Evolutionary conservation across 2,888 invertebrate genomes (phyloP), one percentile per base, ranked within the genome.

Genomic region (Volucella inanis): DNA sequence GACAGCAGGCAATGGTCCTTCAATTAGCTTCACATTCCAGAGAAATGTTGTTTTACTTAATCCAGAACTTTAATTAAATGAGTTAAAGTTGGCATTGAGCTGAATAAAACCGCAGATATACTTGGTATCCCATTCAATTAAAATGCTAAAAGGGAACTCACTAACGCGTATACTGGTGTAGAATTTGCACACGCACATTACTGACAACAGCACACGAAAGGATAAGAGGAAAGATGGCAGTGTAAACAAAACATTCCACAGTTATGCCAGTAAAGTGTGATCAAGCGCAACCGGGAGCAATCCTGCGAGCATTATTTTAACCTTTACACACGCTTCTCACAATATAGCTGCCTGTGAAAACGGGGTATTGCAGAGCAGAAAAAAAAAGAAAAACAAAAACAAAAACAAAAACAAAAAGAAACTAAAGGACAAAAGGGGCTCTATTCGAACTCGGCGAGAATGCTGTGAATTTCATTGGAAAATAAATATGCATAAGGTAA

Each of bases 221-320:
- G 43, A 3, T 31, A 18, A 18, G 8, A 12, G 1, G 8, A 31
- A 50, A 54, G 49, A 31, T 45, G 3, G 15, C 2, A 38, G 39
- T 43, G 47, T 75, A 65, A 74, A 74, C 61, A 79, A 31, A 75
- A 65, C 68, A 61, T 64, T 52, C 70, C 43, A 47, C 31, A 78
- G 55, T 65, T 68, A 57, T 64, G 18, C 67, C 61, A 67, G 70
- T 57, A 50, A 76, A 81, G 71, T 76, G 81, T 71, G 85, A 76
- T 72, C 67, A 81, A 81, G 54, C 57, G 61, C 62, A 65, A 71
- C 81, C 67, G 76, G 59, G 12, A 76, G 70, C 67, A 67, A 67
- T 71, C 39, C 52, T 68, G 39, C 64, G 45, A 72, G 68, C 72
- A 74, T 59, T 79, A 57, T 59, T 79, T 43, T 74, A 72, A 67